Evolutionary conservation across 1,140 invertebrate genomes (phyloP), one percentile per base, ranked within the genome.

Genomic region (Drosophila hydei): DNA sequence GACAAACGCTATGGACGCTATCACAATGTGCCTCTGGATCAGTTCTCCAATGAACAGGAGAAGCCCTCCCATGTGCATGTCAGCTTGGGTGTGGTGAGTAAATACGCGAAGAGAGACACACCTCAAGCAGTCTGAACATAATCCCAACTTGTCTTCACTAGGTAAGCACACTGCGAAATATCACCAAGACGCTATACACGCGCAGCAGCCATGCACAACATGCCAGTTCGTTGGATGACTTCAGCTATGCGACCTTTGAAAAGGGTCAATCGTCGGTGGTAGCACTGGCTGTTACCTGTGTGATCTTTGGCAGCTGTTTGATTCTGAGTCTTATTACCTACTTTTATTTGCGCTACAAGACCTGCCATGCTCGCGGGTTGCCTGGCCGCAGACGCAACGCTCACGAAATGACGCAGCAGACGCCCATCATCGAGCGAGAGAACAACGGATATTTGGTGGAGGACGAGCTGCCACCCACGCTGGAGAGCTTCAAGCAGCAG

Each of bases 21-120:
- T 89, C 95, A 94, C 59, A 98, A 98, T 92, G 95, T 94, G 9
- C 96, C 96, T 1, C 90, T 98, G 18, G 92, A 95, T 42, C 60
- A 62, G 50, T 19, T 12, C 0, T 7, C 45, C 1, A 40, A 21
- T 0, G 48, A 58, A 0, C 87, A 93, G 38, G 12, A 68, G 1
- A 92, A 94, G 14, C 92, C 92, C 72, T 14, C 43, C 8, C 93
- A 95, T 78, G 95, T 96, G 74, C 94, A 95, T 69, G 93, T 98
- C 5, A 94, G 95, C 45, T 84, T 97, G 45, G 96, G 95, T 8
- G 91, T 96, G 40, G 93, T 96, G 8, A 77, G 89, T 79, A 16
- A 12, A n/a, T 23, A 0, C 14, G 23, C 7, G 0, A 18, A 12
- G 5, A 6, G 16, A 9, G n/a, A 14, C 4, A 12, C 36, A 38